Evolutionary conservation across 2,888 invertebrate species (phyloP), one percentile per base, ranked within the genome.

Genomic region (Metalampra italica): DNA sequence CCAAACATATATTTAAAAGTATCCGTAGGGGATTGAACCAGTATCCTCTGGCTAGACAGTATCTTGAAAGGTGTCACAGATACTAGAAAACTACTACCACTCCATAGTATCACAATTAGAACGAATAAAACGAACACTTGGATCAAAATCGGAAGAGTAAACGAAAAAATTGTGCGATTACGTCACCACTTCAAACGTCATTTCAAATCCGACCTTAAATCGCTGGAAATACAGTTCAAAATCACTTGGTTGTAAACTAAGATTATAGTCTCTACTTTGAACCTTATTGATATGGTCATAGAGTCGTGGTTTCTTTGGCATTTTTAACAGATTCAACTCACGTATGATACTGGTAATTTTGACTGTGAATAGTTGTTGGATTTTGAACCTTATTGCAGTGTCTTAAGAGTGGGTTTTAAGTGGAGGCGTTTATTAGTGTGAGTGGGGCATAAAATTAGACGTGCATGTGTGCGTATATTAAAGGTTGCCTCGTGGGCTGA

Each of bases 401-500:
- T 0, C 0, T 0, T n/a, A 65, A 62, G 48, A 40, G 59, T 60
- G 51, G 32, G 51, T 42, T 45, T 62, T 63, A 3, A 43, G 39
- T 43, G 14, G 36, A 7, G 14, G 7, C 1, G 30, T 12, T 38
- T 9, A 14, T 51, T 34, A 48, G 44, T 59, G 50, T 64, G 73
- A 68, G 62, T 67, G 66, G 54, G 68, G 68, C 70, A 67, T 85
- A 78, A 82, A 82, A 80, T 81, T 71, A 71, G 66, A 53, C 70
- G 65, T 52, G 49, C 43, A 54, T 71, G 78, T 80, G 77, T 83
- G 82, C 56, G 83, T 80, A 71, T 78, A 78, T 79, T 82, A 79
- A 81, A 84, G 71, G 75, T 75, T 70, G 69, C 71, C 66, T 60
- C 60, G 65, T 52, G 50, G 49, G 57, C 59, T 70, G 75, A 66